Conservation (phyloP, 2,113 vertebrate species). For the Trogon melanurus region DNA sequence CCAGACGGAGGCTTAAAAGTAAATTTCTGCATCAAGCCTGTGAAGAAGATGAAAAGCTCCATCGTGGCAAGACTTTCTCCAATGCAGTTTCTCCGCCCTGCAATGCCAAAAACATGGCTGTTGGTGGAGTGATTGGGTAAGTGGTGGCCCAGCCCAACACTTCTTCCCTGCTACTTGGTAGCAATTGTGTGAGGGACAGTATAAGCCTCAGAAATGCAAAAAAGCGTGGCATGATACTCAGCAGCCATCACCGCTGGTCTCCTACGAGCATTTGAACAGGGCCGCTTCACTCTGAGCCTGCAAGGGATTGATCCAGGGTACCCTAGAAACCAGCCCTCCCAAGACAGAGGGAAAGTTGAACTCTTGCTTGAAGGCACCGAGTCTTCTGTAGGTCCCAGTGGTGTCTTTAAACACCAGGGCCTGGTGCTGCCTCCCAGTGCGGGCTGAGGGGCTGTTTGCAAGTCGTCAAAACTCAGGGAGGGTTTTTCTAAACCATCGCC, state of each 20-base stretch:
- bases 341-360: not conserved
- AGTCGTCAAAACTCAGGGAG: not conserved
- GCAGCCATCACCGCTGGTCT: not conserved
- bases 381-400: not conserved
- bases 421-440: too few species aligned
- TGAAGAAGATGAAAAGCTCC: slow-evolving; percentile 78
- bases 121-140: not conserved
- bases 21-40: slow-evolving; percentile 71
- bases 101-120: not conserved
- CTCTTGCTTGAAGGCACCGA: not conserved
- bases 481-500: not conserved
- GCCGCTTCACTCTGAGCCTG: not conserved
- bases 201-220: not conserved
- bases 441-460: not conserved
- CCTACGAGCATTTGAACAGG: not conserved
- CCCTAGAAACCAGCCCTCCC: not conserved
- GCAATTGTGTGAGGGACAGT: not conserved
- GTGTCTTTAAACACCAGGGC: not conserved
- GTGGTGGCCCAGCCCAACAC: not conserved
- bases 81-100: slow-evolving; percentile 67
- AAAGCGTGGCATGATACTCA: fast-evolving
- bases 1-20: slow-evolving; percentile 48
- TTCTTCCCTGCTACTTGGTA: not conserved
- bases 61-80: slow-evolving; percentile 71
- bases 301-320: not conserved